These are phyloP conservation scores for Antechinus flavipes DNA, from an alignment of 2,113 vertebrate species.

Conservation along the genomic window DNA sequence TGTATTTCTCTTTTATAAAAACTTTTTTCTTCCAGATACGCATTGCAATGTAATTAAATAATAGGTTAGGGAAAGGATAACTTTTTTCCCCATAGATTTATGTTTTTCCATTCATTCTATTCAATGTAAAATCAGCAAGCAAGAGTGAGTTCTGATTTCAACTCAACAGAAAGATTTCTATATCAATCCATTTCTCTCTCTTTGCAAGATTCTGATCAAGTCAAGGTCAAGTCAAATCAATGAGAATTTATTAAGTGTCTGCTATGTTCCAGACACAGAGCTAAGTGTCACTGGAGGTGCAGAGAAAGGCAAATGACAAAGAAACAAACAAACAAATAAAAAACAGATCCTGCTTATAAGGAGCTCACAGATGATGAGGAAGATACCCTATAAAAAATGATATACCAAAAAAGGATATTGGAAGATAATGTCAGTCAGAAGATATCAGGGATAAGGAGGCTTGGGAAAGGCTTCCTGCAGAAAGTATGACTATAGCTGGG, in stretches of 20 bases:
- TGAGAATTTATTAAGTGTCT: too few relatives aligned
- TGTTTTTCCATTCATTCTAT: not conserved
- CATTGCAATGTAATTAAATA: not conserved
- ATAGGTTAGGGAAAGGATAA: not conserved
- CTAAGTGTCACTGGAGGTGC: not conserved
- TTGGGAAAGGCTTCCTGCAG: not conserved
- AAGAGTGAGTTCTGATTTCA: not conserved
- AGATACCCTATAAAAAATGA: not conserved
- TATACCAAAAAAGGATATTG: not conserved
- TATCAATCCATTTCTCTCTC: not conserved
- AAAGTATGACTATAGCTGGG: not conserved
- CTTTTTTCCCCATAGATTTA: not conserved
- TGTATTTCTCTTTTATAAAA: not conserved
- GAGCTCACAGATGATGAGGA: not conserved
- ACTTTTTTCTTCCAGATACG: not conserved
- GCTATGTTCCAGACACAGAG: too few relatives aligned
- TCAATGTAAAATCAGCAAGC: not conserved
- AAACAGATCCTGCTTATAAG: not conserved
- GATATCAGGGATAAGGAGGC: not conserved
- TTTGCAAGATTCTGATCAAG: not conserved
- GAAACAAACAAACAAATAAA: too few relatives aligned
- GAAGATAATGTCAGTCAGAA: not conserved
- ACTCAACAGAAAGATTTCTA: not conserved
- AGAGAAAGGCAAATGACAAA: not conserved
- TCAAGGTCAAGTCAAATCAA: not conserved